Evolutionary conservation across 2,888 invertebrate genomes (phyloP).

Genomic region (Perizoma affinitatum): DNA sequence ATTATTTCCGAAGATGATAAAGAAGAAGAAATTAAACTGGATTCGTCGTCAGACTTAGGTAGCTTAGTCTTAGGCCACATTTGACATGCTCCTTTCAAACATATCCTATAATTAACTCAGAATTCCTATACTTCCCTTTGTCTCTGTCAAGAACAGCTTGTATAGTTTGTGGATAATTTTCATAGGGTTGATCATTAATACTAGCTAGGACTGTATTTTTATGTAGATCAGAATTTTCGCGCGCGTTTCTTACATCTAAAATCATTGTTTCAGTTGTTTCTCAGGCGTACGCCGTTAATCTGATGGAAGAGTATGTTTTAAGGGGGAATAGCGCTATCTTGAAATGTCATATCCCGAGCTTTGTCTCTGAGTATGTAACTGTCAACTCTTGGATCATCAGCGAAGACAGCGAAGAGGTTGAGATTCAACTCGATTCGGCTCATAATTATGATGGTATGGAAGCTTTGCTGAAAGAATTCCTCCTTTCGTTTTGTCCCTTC

Average conservation of each 20-base stretch:
- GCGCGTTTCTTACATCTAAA: constrained; percentile 22
- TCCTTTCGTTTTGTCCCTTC: too few relatives aligned
- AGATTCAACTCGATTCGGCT: constrained; percentile 73
- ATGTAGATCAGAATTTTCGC: neutral
- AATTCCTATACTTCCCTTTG: constrained; percentile 2
- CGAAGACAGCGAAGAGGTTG: constrained; percentile 83
- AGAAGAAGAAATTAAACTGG: constrained; percentile 71
- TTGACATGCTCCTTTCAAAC: constrained; percentile 4
- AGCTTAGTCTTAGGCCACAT: constrained; percentile 32
- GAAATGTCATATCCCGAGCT: constrained; percentile 97
- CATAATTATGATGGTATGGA: constrained; percentile 68
- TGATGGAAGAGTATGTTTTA: constrained; percentile 96
- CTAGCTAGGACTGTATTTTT: neutral
- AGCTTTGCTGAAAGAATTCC: constrained; percentile 16
- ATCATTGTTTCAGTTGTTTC: constrained; percentile 92
- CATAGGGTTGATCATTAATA: neutral
- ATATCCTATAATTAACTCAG: too few relatives aligned
- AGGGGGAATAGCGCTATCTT: constrained; percentile 95
- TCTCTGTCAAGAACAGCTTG: neutral
- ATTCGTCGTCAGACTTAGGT: constrained; percentile 68
- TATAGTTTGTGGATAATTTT: constrained; percentile 1
- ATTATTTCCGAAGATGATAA: constrained; percentile 89
- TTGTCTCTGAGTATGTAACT: constrained; percentile 94
- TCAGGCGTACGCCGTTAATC: constrained; percentile 94
- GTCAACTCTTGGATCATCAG: constrained; percentile 94